A percentile compares a stretch with the other conserved stretches of the same genome.
These are phyloP conservation scores for Elymnias hypermnestra DNA, from an alignment of 1,140 invertebrate species.

Conservation along the genomic window DNA sequence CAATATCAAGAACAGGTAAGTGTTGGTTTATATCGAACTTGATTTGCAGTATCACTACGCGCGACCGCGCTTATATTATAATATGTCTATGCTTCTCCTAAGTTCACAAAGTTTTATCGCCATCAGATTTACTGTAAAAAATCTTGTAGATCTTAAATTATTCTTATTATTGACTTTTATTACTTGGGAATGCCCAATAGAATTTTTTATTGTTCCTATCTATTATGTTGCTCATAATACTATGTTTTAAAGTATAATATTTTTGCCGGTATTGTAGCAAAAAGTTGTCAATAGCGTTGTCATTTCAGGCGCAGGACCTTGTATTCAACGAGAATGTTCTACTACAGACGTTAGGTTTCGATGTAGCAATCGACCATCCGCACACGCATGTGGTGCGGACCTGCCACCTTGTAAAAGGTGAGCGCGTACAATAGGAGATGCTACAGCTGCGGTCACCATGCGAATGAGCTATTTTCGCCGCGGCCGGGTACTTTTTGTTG, in stretches of 20 bases:
- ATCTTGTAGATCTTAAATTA: no score
- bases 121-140: no score
- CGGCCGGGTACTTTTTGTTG: conserved; percentile 9
- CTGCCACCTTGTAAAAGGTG: conserved; percentile 95
- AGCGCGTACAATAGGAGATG: conserved; percentile 29
- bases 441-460: conserved; percentile 5
- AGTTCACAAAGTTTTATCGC: no score
- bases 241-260: no score
- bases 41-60: no score
- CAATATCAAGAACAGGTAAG: conserved; percentile 73
- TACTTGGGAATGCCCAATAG: no score
- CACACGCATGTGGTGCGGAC: conserved; percentile 97
- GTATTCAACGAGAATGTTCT: conserved; percentile 97
- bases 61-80: no score
- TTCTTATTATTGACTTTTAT: no score
- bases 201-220: no score
- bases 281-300: conserved; percentile 2
- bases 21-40: background rate
- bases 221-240: no score
- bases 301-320: conserved; percentile 91
- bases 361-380: conserved; percentile 96
- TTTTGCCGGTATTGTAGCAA: no score
- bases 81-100: no score
- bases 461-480: background rate
- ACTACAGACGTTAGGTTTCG: conserved; percentile 97